Percentiles rank a stretch among this genome's conserved stretches.
Evolutionary conservation across 1,140 invertebrate species (phyloP).

Genomic region (Lepeophtheirus salmonis): DNA sequence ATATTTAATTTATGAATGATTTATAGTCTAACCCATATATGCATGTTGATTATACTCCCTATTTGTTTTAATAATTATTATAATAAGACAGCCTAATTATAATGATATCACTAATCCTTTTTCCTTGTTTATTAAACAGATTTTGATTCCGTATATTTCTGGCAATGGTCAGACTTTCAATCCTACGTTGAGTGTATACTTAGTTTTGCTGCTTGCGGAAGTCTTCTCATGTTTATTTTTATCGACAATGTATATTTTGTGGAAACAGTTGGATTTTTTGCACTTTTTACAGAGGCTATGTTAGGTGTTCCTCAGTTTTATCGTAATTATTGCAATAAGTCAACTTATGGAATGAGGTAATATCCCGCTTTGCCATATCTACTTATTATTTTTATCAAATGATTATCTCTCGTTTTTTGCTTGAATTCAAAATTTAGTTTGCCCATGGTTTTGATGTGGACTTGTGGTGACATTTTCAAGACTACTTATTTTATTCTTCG

Average conservation of each 20-base stretch:
- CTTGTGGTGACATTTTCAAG: conserved; percentile 77
- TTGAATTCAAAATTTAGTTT: conserved; percentile 1
- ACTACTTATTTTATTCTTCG: conserved; percentile 83
- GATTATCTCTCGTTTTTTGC: no score
- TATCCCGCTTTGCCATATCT: neutral
- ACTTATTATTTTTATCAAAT: neutral
- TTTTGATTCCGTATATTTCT: conserved; percentile 78
- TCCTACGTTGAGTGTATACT: conserved; percentile 85
- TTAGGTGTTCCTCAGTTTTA: conserved; percentile 79
- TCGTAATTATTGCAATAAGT: conserved; percentile 68
- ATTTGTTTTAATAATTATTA: no score
- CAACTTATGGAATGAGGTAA: conserved; percentile 91
- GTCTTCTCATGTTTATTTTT: conserved; percentile 68
- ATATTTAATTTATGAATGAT: no score
- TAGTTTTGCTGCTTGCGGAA: conserved; percentile 58
- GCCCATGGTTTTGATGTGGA: conserved; percentile 92
- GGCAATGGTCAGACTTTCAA: conserved; percentile 96
- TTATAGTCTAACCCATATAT: no score
- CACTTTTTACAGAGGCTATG: conserved; percentile 90
- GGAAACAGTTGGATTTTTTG: conserved; percentile 73
- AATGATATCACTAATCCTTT: no score
- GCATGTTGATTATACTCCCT: no score
- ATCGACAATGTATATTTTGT: conserved; percentile 59
- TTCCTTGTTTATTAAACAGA: conserved; percentile 36
- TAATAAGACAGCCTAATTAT: no score